Evolutionary conservation across 2,797 vertebrate species (phyloP), one percentile per base, ranked within the genome.

Genomic region (Anguilla anguilla): DNA sequence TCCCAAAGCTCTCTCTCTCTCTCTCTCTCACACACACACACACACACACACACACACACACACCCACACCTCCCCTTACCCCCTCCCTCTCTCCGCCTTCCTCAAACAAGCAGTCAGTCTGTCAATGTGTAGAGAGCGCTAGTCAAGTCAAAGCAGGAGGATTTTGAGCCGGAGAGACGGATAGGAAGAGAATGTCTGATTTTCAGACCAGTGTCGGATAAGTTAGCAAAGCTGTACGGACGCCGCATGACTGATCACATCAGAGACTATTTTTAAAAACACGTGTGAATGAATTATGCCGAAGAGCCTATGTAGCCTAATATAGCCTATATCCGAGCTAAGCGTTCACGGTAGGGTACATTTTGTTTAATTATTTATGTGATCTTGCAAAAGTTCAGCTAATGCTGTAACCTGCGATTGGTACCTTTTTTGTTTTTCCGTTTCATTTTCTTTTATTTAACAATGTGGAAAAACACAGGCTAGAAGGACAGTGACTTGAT

Each of bases 41-140:
- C n/a, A n/a, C n/a, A 22, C 81, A 22, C 55, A 57, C 61, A 64
- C 31, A 61, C 59, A 67, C 91, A 89, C 91, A 89, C 91, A 90
- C 92, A 93, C 92, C 85, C 89, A 86, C 87, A 69, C 83, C 91
- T 87, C 85, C 92, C 92, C 90, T 92, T 91, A 51, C 87, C 64
- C 88, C 74, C 89, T 88, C 86, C 88, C 89, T 83, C 87, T 85
- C 81, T 22, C 85, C 53, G 83, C 49, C 85, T 19, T 87, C 91
- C 92, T 93, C 93, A 92, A 92, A 94, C 94, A 89, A 94, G 91
- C 91, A 93, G 93, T 94, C 93, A 92, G 91, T 96, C 94, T 94
- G 95, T 96, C 95, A 95, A 89, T 94, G 95, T 67, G 94, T 93
- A 91, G 93, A 90, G 92, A 94, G 94, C 94, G 89, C 93, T 92